Percentiles rank a stretch among this genome's conserved stretches.
These are phyloP conservation scores for Pipra filicauda DNA, from an alignment of 2,113 vertebrate genomes.

Conservation along the genomic window DNA sequence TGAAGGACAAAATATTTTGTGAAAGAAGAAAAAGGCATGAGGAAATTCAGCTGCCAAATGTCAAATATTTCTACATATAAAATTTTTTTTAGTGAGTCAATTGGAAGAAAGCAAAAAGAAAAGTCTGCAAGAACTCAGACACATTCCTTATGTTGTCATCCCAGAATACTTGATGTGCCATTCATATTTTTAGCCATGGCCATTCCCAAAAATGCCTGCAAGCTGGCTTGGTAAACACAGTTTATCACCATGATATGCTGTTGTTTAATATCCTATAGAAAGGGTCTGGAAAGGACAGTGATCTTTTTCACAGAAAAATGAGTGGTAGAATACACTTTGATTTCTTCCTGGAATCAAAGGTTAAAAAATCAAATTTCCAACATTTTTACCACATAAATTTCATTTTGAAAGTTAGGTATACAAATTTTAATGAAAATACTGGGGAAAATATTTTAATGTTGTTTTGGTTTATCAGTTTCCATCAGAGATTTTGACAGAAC, in stretches of 20 bases:
- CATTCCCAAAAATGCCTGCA: background rate
- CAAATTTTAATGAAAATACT: background rate
- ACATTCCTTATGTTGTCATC: background rate
- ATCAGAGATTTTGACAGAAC: background rate
- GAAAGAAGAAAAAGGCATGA: background rate
- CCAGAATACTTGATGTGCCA: background rate
- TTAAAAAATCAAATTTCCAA: background rate
- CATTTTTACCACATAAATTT: background rate
- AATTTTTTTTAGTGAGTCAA: background rate
- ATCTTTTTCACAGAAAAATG: background rate
- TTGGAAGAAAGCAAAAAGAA: background rate
- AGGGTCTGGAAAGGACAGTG: background rate
- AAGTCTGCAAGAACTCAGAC: background rate
- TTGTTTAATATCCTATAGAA: background rate
- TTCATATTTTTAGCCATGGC: background rate
- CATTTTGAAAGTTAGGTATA: background rate
- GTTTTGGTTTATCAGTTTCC: background rate
- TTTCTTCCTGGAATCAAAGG: background rate
- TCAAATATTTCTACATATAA: background rate
- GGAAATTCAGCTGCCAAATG: background rate
- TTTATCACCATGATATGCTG: background rate
- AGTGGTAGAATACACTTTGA: background rate
- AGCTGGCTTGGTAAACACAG: background rate
- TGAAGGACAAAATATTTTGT: background rate
- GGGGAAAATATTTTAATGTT: fast-evolving